phyloP scores from a whole-genome alignment of 2,113 vertebrate genomes.

The Lepus europaeus region DNA sequence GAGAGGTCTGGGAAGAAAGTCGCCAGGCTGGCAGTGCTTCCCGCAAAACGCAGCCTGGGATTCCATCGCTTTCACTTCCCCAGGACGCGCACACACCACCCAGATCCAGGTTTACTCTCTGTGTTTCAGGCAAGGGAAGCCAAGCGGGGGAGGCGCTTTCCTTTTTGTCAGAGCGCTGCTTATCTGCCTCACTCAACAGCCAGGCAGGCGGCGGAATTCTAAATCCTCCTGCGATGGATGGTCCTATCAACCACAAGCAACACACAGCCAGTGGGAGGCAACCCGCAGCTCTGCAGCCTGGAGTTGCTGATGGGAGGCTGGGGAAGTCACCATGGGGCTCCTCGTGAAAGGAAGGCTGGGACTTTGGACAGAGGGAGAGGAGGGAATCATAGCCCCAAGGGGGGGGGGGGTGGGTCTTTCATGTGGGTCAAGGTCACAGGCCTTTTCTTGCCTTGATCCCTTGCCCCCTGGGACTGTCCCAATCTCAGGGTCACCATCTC shows the following conservation, averaged over 20 bases:
- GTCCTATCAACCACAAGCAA: constrained; percentile 45
- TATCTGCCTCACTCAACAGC: constrained; percentile 65
- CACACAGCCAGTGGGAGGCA: accelerated
- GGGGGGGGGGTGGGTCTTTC: not conserved
- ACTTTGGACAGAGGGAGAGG: not conserved
- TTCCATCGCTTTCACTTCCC: not conserved
- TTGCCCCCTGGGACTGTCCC: not conserved
- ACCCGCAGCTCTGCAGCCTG: no score
- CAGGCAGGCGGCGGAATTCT: not conserved
- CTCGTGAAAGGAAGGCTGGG: not conserved
- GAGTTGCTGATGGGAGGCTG: not conserved
- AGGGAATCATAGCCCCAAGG: accelerated
- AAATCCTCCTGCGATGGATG: not conserved
- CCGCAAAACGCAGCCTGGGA: not conserved
- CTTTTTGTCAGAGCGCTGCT: constrained; percentile 6
- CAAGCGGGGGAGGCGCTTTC: not conserved
- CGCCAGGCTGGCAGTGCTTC: not conserved
- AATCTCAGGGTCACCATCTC: not conserved
- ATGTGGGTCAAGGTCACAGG: not conserved
- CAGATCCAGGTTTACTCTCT: not conserved
- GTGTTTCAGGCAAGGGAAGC: constrained; percentile 16
- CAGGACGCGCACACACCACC: not conserved
- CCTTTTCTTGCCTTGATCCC: not conserved
- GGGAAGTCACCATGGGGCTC: not conserved
- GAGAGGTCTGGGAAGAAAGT: constrained; percentile 32